Evolutionary conservation across 2,888 invertebrate species (phyloP).

Genomic region (Nomada ruficornis): DNA sequence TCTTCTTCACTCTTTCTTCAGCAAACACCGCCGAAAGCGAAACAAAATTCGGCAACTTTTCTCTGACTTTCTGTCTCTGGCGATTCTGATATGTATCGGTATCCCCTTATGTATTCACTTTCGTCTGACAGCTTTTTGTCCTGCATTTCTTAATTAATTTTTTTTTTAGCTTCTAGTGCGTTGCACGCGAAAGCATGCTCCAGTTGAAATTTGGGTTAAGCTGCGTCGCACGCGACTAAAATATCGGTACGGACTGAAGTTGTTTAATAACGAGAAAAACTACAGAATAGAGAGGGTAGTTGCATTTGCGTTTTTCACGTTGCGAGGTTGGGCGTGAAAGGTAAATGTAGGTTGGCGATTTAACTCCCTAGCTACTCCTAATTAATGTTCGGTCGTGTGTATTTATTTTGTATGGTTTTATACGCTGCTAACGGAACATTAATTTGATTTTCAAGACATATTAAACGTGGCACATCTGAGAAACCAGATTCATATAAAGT

Average conservation of each 20-base stretch:
- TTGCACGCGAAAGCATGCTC: neutral
- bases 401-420: neutral
- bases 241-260: slow-evolving; percentile 20
- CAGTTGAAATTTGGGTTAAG: slow-evolving; percentile 12
- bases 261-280: slow-evolving; percentile 25
- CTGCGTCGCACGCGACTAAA: slow-evolving; percentile 5
- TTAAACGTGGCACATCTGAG: too few species aligned
- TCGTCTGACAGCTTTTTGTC: neutral
- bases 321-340: neutral
- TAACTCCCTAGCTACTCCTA: neutral
- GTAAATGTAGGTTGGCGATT: neutral
- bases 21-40: slow-evolving; percentile 23
- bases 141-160: neutral
- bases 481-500: too few species aligned
- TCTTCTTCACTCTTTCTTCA: slow-evolving; percentile 3
- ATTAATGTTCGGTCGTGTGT: slow-evolving; percentile 1
- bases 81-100: neutral
- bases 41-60: slow-evolving; percentile 40
- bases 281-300: slow-evolving; percentile 4
- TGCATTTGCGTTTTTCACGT: neutral
- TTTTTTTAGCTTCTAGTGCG: neutral
- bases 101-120: neutral
- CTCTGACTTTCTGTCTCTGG: neutral
- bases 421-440: too few species aligned
- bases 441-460: too few species aligned